These are phyloP conservation scores for Reticulitermes lucifugus DNA, from an alignment of 2,888 invertebrate species.

Conservation along the genomic window DNA sequence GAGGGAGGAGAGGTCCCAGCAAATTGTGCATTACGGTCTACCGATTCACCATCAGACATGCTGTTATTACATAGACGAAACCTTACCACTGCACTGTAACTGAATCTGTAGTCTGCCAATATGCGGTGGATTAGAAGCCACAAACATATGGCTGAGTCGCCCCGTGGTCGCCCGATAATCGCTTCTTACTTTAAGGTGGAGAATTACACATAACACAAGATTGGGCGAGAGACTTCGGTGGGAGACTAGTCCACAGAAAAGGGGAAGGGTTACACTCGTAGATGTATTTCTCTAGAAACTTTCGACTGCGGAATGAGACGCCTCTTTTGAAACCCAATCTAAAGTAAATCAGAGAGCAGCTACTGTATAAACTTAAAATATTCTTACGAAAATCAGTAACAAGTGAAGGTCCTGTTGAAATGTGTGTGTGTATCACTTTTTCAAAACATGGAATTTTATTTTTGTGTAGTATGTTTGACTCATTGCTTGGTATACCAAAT, in stretches of 20 bases:
- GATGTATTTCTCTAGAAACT: not conserved
- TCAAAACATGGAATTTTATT: too few relatives aligned
- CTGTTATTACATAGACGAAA: not conserved
- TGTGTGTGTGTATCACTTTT: too few relatives aligned
- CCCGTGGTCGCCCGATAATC: not conserved
- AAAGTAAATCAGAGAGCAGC: not conserved
- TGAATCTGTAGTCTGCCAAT: not conserved
- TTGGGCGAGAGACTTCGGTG: not conserved
- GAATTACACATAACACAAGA: not conserved
- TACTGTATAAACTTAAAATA: not conserved
- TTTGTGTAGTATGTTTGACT: too few relatives aligned
- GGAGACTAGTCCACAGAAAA: not conserved
- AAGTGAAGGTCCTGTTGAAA: too few relatives aligned
- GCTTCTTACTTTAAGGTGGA: too few relatives aligned
- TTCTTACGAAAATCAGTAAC: too few relatives aligned
- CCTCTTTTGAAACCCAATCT: not conserved
- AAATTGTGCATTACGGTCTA: slow-evolving; percentile 6
- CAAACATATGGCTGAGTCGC: not conserved
- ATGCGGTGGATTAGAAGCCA: slow-evolving; percentile 19
- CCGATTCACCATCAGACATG: not conserved
- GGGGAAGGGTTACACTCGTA: not conserved
- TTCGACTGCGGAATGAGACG: not conserved
- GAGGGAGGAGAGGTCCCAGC: not conserved
- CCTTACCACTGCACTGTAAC: not conserved
- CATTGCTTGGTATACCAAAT: too few relatives aligned